Conservation (phyloP, 1,140 invertebrate species). For the Galendromus occidentalis region DNA sequence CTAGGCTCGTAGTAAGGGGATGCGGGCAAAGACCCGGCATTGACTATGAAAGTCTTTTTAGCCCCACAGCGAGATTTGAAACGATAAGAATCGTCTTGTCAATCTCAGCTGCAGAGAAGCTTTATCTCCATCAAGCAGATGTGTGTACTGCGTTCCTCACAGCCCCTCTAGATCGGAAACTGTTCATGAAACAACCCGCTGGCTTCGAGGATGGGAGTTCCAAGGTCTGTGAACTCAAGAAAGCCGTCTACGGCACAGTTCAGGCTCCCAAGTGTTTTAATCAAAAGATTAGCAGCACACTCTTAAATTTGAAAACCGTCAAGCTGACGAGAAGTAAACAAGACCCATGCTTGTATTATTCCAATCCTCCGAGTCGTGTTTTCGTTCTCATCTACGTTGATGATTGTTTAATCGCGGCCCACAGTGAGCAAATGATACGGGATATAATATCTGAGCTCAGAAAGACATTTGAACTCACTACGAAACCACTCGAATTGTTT, state of each 20-base stretch:
- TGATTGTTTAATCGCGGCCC: background rate
- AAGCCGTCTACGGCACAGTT: slow-evolving; percentile 20
- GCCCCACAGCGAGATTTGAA: too few species aligned
- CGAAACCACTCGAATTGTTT: background rate
- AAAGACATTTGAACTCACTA: background rate
- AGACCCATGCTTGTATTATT: background rate
- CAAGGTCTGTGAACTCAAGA: slow-evolving; percentile 16
- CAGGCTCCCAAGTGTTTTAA: slow-evolving; percentile 15
- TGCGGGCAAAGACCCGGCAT: too few species aligned
- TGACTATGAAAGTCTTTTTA: too few species aligned
- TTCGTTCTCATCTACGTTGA: background rate
- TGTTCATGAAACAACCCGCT: slow-evolving; percentile 26
- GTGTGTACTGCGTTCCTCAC: slow-evolving; percentile 26
- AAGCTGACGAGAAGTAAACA: background rate
- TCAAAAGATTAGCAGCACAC: background rate
- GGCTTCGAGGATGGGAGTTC: slow-evolving; percentile 11
- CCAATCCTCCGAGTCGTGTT: background rate
- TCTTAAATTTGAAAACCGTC: background rate
- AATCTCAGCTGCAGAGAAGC: background rate
- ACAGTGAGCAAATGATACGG: background rate
- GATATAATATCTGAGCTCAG: background rate
- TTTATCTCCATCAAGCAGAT: slow-evolving; percentile 23
- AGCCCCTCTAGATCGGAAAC: slow-evolving; percentile 25
- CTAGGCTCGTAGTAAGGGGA: too few species aligned
- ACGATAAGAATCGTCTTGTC: background rate